A percentile compares a stretch with the other conserved stretches of the same genome.
Conservation (phyloP, 2,888 invertebrate genomes). For the Desoria tigrina region DNA sequence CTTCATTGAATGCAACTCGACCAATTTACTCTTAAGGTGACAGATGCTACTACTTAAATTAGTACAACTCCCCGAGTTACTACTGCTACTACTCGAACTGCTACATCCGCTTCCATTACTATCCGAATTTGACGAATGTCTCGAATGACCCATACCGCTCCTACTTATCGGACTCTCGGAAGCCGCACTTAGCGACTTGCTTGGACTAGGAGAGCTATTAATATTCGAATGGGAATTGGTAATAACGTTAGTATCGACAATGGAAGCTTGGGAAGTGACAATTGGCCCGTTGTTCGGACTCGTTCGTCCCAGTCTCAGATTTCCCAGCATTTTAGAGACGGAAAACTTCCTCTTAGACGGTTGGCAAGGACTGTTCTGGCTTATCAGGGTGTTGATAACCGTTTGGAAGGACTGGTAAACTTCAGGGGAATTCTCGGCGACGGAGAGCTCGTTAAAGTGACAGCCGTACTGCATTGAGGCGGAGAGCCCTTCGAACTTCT, state of each 20-base stretch:
- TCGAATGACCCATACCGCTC: conserved; percentile 13
- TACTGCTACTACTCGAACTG: conserved; percentile 2
- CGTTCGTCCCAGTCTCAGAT: conserved; percentile 59
- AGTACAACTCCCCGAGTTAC: conserved; percentile 16
- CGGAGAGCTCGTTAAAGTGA: conserved; percentile 78
- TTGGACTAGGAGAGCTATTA: neutral
- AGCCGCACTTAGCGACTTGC: neutral
- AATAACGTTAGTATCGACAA: conserved; percentile 38
- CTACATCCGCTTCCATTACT: conserved; percentile 8
- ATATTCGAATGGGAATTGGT: conserved; percentile 14
- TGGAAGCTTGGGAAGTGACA: conserved; percentile 45
- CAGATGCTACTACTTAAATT: conserved; percentile 48
- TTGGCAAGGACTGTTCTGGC: conserved; percentile 38
- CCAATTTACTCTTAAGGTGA: conserved; percentile 49
- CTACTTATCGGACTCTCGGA: conserved; percentile 10
- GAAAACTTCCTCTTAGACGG: conserved; percentile 64
- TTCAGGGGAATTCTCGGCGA: conserved; percentile 74
- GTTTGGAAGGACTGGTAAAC: conserved; percentile 72
- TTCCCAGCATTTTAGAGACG: conserved; percentile 77
- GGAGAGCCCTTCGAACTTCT: conserved; percentile 70
- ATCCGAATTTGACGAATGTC: conserved; percentile 18
- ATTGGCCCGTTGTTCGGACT: conserved; percentile 44
- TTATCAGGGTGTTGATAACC: conserved; percentile 46
- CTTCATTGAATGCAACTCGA: conserved; percentile 50
- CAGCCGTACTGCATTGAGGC: conserved; percentile 67